These are phyloP conservation scores for Malachius bipustulatus DNA, from an alignment of 2,888 invertebrate species.

Conservation along the genomic window DNA sequence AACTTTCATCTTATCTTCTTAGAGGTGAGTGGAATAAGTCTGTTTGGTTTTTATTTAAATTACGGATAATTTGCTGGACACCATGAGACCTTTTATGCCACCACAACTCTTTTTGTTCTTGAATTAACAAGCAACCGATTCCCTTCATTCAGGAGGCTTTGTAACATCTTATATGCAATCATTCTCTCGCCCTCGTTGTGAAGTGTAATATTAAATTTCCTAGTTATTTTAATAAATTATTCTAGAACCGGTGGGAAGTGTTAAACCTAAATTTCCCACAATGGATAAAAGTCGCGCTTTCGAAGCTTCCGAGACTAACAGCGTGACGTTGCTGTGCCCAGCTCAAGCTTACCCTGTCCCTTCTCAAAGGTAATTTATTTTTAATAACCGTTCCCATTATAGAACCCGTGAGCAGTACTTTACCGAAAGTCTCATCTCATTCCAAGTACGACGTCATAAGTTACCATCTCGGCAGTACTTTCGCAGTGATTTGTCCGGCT, in stretches of 20 bases:
- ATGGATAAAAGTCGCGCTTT: conserved; percentile 54
- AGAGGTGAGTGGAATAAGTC: too few species aligned
- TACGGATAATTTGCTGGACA: too few species aligned
- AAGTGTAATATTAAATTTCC: too few species aligned
- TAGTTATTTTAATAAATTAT: too few species aligned
- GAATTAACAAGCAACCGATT: too few species aligned
- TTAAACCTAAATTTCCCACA: conserved; percentile 50
- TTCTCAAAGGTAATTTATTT: conserved; percentile 50
- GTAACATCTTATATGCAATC: too few species aligned
- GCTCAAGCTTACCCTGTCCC: conserved; percentile 68
- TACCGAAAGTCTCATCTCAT: conserved; percentile 38
- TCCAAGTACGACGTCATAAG: conserved; percentile 33
- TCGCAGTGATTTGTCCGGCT: conserved; percentile 55
- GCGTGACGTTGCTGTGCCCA: conserved; percentile 57
- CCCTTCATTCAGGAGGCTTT: too few species aligned
- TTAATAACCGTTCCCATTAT: conserved; percentile 11
- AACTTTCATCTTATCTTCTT: too few species aligned
- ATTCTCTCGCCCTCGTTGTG: too few species aligned
- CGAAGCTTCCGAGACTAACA: conserved; percentile 39
- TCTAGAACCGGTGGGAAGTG: conserved; percentile 47
- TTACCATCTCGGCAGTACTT: conserved; percentile 27
- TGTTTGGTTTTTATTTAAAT: too few species aligned
- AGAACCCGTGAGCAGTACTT: conserved; percentile 43
- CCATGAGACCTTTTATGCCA: too few species aligned
- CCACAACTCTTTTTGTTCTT: too few species aligned